A percentile compares a stretch with the other conserved stretches of the same genome.
phyloP scores from a whole-genome alignment of 2,113 vertebrate genomes.

The Cyprinus carpio region DNA sequence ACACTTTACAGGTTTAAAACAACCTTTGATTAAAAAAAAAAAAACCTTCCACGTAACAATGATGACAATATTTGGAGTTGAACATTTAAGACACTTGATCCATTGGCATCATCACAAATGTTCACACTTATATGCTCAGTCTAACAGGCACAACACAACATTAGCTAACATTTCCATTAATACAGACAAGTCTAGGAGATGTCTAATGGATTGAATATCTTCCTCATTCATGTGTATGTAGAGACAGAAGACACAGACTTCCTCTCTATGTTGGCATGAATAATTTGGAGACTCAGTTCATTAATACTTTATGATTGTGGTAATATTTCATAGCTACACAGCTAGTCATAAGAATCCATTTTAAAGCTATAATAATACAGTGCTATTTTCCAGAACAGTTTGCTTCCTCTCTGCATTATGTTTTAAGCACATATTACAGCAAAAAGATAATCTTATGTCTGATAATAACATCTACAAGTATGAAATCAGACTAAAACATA shows the following conservation, averaged over 20 bases:
- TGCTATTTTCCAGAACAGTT: background rate
- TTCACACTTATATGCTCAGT: conserved; percentile 31
- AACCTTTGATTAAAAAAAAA: conserved; percentile 12
- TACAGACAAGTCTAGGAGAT: background rate
- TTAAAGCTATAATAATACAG: background rate
- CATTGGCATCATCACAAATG: conserved; percentile 53
- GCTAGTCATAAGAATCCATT: background rate
- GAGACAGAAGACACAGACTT: background rate
- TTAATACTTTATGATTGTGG: conserved; percentile 27
- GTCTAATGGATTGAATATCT: background rate
- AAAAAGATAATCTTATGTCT: too few species aligned
- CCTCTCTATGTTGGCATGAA: conserved; percentile 2
- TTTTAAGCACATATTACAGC: background rate
- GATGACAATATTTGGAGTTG: background rate
- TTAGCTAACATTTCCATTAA: conserved; percentile 18
- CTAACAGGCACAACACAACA: conserved; percentile 43
- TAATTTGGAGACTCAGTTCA: conserved; percentile 17
- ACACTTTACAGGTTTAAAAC: conserved; percentile 51
- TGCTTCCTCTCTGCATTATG: background rate
- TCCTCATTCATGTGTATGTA: background rate
- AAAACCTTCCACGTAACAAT: background rate
- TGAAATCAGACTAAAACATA: too few species aligned
- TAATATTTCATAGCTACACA: conserved; percentile 16
- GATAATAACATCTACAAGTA: too few species aligned
- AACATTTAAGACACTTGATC: conserved; percentile 49